These are phyloP conservation scores for Otolemur crassicaudatus DNA, from an alignment of 2,797 vertebrate genomes.

Conservation along the genomic window DNA sequence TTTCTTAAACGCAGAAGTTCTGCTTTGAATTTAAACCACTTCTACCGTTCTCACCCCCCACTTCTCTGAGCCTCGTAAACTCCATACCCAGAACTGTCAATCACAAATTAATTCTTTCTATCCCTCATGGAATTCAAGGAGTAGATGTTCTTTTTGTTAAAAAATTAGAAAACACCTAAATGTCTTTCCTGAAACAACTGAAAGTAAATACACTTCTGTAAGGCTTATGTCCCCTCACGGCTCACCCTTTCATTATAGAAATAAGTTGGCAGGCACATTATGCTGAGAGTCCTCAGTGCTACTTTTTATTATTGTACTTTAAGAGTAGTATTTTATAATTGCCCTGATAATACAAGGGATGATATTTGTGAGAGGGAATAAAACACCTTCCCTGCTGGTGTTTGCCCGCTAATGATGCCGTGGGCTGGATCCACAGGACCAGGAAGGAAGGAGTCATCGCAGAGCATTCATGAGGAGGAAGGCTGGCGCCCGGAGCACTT, in stretches of 20 bases:
- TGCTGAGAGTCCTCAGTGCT: neutral
- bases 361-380: neutral
- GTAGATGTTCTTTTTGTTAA: neutral
- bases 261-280: neutral
- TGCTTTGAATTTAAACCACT: neutral
- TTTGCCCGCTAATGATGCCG: neutral
- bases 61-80: neutral
- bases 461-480: neutral
- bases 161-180: neutral
- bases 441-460: neutral
- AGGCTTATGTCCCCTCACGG: neutral
- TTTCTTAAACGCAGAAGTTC: neutral
- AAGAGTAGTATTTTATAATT: slow-evolving; percentile 3
- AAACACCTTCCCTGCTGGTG: neutral
- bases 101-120: neutral
- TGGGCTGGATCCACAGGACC: neutral
- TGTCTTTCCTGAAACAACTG: slow-evolving; percentile 34
- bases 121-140: neutral
- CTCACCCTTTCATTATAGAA: neutral
- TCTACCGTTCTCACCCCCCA: too few species aligned
- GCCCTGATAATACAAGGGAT: neutral
- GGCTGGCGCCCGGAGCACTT: neutral
- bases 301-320: neutral
- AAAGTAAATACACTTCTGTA: neutral
- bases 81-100: neutral